Conservation (phyloP, 2,888 invertebrate genomes). For the Patella depressa region DNA sequence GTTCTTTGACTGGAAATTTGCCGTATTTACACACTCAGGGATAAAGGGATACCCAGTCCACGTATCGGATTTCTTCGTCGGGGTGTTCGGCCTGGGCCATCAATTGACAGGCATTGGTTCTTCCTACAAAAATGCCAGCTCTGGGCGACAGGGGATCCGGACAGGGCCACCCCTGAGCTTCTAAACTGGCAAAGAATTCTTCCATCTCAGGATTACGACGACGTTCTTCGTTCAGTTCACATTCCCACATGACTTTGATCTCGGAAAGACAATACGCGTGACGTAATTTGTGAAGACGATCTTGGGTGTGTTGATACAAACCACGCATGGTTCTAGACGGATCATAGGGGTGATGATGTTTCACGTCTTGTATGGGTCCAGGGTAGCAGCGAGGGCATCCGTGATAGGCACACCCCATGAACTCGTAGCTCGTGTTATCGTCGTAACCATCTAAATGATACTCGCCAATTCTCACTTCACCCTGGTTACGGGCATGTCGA, state of each 20-base stretch:
- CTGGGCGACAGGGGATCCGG: neutral
- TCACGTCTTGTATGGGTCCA: neutral
- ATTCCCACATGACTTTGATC: neutral
- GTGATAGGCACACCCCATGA: neutral
- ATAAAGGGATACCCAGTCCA: neutral
- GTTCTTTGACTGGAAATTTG: neutral
- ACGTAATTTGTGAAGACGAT: neutral
- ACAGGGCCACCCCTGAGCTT: neutral
- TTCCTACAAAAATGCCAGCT: neutral
- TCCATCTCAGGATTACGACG: neutral
- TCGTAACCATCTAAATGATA: too few species aligned
- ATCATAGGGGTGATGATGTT: neutral
- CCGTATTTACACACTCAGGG: neutral
- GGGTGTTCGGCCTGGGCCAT: neutral
- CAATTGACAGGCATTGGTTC: neutral
- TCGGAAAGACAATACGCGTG: neutral
- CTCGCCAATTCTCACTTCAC: too few species aligned
- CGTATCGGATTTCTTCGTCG: neutral
- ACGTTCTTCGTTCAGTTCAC: neutral
- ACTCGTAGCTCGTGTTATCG: too few species aligned
- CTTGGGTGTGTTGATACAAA: neutral
- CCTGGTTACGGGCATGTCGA: too few species aligned
- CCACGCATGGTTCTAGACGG: neutral
- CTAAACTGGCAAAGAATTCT: neutral
- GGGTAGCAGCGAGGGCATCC: neutral